A percentile compares a stretch with the other conserved stretches of the same genome.
Conservation (phyloP, 2,888 invertebrate species). For the Catocala nupta region DNA sequence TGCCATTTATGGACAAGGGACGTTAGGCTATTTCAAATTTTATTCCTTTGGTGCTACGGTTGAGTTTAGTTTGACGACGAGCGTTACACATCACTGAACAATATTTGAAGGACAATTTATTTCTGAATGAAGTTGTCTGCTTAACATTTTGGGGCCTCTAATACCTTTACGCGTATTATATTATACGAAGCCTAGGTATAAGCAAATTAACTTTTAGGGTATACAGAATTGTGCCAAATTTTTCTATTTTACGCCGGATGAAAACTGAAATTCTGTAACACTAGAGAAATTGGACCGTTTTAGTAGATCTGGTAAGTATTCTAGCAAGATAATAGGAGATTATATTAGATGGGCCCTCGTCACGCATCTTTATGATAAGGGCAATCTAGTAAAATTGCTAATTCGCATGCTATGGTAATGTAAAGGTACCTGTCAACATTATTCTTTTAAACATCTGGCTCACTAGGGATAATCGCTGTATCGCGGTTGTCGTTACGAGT, state of each 20-base stretch:
- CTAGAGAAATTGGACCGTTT: background rate
- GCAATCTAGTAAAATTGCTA: background rate
- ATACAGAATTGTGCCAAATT: constrained; percentile 4
- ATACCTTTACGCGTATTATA: constrained; percentile 11
- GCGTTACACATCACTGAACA: constrained; percentile 31
- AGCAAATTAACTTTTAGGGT: constrained; percentile 10
- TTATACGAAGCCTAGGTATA: constrained; percentile 8
- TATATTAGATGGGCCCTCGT: background rate
- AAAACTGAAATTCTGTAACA: too few relatives aligned
- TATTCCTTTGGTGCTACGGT: constrained; percentile 10
- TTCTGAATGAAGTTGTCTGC: constrained; percentile 38
- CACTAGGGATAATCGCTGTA: too few relatives aligned
- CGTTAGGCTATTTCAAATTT: constrained; percentile 12
- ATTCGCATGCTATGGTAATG: constrained; percentile 3
- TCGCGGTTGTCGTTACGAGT: too few relatives aligned
- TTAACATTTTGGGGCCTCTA: constrained; percentile 27
- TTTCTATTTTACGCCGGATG: too few relatives aligned
- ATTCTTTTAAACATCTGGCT: too few relatives aligned
- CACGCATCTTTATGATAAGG: constrained; percentile 2
- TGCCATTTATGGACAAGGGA: background rate
- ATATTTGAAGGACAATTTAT: constrained; percentile 48
- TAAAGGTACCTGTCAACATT: background rate
- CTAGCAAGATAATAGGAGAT: background rate
- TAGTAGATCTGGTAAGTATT: background rate
- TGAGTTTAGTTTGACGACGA: constrained; percentile 10